Percentiles rank a stretch among this genome's conserved stretches.
Evolutionary conservation across 2,888 invertebrate genomes (phyloP).

Genomic region (Himalopsyche japonica): DNA sequence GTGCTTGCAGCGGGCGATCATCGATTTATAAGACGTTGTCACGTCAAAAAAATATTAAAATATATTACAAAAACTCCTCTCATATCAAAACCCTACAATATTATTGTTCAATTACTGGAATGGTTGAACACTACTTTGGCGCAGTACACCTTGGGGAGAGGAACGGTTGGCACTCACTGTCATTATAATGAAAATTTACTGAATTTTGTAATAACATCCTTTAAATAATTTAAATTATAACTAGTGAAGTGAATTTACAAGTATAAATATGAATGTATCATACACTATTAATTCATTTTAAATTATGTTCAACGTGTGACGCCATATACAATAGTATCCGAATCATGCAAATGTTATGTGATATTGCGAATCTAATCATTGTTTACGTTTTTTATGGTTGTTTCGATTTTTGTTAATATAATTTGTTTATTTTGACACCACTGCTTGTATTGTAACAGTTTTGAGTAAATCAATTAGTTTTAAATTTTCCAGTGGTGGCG

Average conservation of each 20-base stretch:
- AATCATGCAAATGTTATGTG: too few relatives aligned
- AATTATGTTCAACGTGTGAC: too few relatives aligned
- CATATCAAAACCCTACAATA: too few relatives aligned
- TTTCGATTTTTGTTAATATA: too few relatives aligned
- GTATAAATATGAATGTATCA: not conserved
- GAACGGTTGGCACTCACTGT: conserved; percentile 21
- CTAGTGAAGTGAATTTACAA: not conserved
- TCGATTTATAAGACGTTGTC: too few relatives aligned
- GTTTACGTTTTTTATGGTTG: too few relatives aligned
- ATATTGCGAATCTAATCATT: too few relatives aligned
- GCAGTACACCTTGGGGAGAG: not conserved
- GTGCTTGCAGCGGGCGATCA: too few relatives aligned
- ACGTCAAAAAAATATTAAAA: too few relatives aligned
- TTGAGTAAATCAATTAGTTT: not conserved
- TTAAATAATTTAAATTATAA: not conserved
- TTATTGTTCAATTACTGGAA: not conserved
- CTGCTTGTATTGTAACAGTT: not conserved
- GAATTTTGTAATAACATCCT: conserved; percentile 11
- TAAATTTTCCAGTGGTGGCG: conserved; percentile 54
- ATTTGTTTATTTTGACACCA: not conserved
- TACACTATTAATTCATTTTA: too few relatives aligned
- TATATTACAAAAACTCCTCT: too few relatives aligned
- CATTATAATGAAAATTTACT: conserved; percentile 37
- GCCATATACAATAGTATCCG: too few relatives aligned
- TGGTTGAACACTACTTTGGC: not conserved